Percentiles rank a stretch among this genome's conserved stretches.
Evolutionary conservation across 1,140 invertebrate genomes (phyloP).

Genomic region (Polypedilum pembai): DNA sequence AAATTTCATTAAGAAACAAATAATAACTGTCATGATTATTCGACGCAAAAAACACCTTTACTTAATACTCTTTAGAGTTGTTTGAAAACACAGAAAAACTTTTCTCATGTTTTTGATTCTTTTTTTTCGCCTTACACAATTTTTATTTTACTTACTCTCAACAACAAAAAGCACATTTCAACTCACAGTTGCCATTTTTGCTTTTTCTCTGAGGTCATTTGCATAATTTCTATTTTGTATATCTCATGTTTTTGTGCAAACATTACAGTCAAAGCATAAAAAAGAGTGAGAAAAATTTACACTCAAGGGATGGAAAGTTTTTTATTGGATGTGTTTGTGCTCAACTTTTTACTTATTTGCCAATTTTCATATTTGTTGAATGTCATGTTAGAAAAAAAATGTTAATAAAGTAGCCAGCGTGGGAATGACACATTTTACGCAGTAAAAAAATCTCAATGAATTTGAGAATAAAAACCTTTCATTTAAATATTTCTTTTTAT

Average conservation of each 20-base stretch:
- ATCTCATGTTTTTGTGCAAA: neutral
- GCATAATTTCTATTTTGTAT: slow-evolving; percentile 14
- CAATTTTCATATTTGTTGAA: no score
- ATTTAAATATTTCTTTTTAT: slow-evolving; percentile 1
- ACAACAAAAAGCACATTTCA: no score
- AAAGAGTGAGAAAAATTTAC: neutral
- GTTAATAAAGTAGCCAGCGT: neutral
- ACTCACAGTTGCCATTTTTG: no score
- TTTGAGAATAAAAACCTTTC: neutral
- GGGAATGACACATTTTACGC: no score
- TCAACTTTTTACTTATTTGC: neutral
- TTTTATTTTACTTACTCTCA: no score
- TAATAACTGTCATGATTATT: no score
- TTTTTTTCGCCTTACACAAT: no score
- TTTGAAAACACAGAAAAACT: no score
- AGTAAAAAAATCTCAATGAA: neutral
- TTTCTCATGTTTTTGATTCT: no score
- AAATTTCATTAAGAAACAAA: no score
- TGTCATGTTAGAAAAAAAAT: neutral
- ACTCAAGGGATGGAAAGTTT: neutral
- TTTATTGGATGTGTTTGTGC: neutral
- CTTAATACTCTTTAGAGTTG: no score
- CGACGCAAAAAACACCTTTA: no score
- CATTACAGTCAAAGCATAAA: neutral
- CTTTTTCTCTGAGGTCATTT: neutral